These are phyloP conservation scores for Dicrurus megarhynchus DNA, from an alignment of 2,113 vertebrate genomes.

Conservation along the genomic window DNA sequence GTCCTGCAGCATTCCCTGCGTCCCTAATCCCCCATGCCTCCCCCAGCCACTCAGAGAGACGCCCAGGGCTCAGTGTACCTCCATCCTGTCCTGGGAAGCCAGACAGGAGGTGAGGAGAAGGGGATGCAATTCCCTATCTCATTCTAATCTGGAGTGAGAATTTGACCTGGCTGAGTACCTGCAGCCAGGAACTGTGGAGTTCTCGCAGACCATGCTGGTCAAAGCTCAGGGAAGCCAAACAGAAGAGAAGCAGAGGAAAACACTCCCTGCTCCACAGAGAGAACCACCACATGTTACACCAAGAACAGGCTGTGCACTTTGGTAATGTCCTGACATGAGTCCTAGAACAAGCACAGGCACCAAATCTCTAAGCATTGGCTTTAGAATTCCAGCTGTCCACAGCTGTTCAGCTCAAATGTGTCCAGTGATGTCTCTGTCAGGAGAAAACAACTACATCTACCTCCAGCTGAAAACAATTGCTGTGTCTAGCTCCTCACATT, in stretches of 20 bases:
- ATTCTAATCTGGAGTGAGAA: neutral
- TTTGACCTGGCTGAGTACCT: neutral
- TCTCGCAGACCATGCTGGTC: neutral
- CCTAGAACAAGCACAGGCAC: neutral
- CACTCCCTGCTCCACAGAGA: neutral
- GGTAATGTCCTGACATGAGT: neutral
- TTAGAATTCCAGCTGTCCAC: neutral
- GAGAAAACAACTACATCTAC: neutral
- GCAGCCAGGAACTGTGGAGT: neutral
- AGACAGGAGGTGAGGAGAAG: neutral
- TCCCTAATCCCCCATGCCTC: neutral
- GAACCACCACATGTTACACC: neutral
- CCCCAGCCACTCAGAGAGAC: neutral
- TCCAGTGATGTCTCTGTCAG: neutral
- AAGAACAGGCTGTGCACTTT: neutral
- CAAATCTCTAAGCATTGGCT: neutral
- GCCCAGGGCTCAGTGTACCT: neutral
- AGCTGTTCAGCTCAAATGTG: neutral
- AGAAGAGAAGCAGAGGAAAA: neutral
- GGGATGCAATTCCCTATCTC: neutral
- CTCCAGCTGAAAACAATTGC: neutral
- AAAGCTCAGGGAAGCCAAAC: neutral
- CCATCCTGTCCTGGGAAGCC: neutral
- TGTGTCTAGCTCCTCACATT: neutral
- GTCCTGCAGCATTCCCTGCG: neutral